Evolutionary conservation across 2,888 invertebrate genomes (phyloP).

Genomic region (Eucera pruinosa): DNA sequence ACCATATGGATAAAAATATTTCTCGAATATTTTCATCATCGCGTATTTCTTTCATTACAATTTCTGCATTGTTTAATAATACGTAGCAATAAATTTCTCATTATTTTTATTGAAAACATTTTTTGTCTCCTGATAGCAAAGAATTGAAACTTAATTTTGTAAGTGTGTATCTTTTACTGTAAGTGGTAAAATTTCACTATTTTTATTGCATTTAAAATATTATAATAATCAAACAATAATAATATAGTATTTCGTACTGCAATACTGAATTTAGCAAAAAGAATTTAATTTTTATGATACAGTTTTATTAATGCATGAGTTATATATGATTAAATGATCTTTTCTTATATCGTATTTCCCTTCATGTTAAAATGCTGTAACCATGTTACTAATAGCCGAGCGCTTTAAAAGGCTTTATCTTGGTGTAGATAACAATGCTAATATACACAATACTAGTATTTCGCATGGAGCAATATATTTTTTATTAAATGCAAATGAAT

Average conservation of each 20-base stretch:
- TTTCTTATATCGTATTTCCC: background rate
- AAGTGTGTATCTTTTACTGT: background rate
- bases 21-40: background rate
- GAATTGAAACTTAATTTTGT: background rate
- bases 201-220: background rate
- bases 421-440: constrained; percentile 20
- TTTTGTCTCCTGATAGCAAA: background rate
- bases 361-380: background rate
- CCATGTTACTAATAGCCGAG: background rate
- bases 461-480: background rate
- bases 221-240: no score
- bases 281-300: no score
- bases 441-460: background rate
- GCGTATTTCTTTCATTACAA: background rate
- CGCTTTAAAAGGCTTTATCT: background rate
- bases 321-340: no score
- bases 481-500: background rate
- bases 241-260: no score
- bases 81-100: no score
- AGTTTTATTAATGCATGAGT: no score
- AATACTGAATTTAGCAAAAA: background rate
- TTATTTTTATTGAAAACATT: background rate
- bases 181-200: background rate
- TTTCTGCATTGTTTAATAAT: background rate
- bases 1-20: background rate